Base-by-base conservation (phyloP, 2,888 invertebrate genomes). In the Metallyticus violacea region DNA sequence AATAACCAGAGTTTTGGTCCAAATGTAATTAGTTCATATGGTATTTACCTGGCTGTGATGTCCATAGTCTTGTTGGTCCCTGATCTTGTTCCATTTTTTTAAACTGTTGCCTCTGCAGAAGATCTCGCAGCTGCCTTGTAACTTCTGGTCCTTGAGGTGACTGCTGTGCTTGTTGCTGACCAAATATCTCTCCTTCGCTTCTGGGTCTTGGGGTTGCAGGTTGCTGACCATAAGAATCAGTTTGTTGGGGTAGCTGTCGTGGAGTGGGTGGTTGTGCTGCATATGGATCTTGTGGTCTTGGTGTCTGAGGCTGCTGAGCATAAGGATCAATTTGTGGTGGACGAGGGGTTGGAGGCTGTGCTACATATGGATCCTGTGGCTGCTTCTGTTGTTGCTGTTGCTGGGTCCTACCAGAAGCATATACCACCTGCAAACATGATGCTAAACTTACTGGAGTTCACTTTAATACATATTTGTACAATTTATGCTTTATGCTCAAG, bases 31-130 rank as follows among this genome's bases (percentile, higher is more conserved):
- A n/a, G n/a, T n/a, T n/a, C n/a, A n/a, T n/a, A n/a, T n/a, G n/a
- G n/a, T n/a, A n/a, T n/a, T 62, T 62, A 62, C 40, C 40, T 62
- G 40, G 1, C 22, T 62, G 40, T 77, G 85, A 26, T 25, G 83
- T 86, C 89, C 88, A 88, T 9, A 87, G 78, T 85, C 88, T 82
- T 7, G 86, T 76, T 84, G 87, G 89, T 76, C 89, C 88, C 87
- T 90, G 90, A 30, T 90, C 90, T 87, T 91, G 91, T 86, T 94
- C 94, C 88, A 94, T 91, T 89, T 94, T 94, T 89, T 94, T 94
- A 88, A 92, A 93, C 88, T 96, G 96, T 90, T 96, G 96, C 84
- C 96, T 93, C 91, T 97, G 97, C 86, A 97, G 92, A 88, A 97
- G 92, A 91, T 97, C 97, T 30, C 97, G 92, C 80, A 97, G 92